Evolutionary conservation across 2,888 invertebrate genomes (phyloP).

Genomic region (Opisthograptis luteolata): DNA sequence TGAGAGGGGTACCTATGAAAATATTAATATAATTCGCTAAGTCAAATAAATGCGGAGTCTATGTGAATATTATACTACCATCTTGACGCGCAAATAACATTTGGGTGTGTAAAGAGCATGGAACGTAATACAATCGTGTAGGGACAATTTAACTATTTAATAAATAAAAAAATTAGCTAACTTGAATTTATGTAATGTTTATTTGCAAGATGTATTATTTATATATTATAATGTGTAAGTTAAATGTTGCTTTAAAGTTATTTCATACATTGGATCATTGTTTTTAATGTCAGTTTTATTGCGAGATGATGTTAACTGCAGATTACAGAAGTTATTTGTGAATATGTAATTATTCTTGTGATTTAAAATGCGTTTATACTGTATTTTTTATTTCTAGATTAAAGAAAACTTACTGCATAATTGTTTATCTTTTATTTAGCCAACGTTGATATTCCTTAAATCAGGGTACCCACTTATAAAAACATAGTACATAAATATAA

Average conservation of each 20-base stretch:
- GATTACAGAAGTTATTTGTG: conserved; percentile 79
- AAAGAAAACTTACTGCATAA: conserved; percentile 81
- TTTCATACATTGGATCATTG: conserved; percentile 73
- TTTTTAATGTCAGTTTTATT: conserved; percentile 75
- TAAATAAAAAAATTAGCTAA: conserved; percentile 75
- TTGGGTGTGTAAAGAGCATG: conserved; percentile 43
- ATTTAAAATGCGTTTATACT: conserved; percentile 84
- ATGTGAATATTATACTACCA: conserved; percentile 1
- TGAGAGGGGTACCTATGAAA: conserved; percentile 48
- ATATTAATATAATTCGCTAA: conserved; percentile 64
- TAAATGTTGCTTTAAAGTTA: conserved; percentile 82
- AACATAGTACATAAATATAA: background rate
- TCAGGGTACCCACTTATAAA: background rate
- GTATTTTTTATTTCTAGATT: conserved; percentile 84
- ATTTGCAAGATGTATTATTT: conserved; percentile 83
- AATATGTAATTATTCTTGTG: conserved; percentile 85
- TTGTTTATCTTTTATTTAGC: conserved; percentile 33
- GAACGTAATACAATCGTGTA: conserved; percentile 68
- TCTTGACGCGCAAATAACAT: conserved; percentile 37
- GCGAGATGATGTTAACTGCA: conserved; percentile 70
- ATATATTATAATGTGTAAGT: conserved; percentile 83
- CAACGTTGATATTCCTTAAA: background rate
- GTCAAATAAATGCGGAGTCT: conserved; percentile 47
- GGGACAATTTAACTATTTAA: conserved; percentile 79
- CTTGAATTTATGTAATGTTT: conserved; percentile 82